These are phyloP conservation scores for Trichogramma pretiosum DNA, from an alignment of 1,140 invertebrate genomes.

Conservation along the genomic window DNA sequence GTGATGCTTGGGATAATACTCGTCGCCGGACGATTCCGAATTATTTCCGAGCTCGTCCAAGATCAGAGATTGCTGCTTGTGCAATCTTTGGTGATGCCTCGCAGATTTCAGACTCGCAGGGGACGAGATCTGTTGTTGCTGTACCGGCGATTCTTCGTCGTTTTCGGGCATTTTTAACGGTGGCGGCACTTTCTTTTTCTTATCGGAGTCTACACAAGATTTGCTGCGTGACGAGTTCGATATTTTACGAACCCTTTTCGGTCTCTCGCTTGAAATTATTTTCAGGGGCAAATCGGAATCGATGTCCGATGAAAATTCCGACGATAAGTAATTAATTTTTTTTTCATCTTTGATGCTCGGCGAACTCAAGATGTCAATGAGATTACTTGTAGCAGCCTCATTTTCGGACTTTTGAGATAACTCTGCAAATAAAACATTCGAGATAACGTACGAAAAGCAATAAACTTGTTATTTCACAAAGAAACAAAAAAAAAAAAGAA, in stretches of 20 bases:
- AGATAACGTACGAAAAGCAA: not conserved
- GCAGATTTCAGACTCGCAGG: too few relatives aligned
- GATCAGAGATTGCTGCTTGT: constrained; percentile 8
- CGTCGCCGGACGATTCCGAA: constrained; percentile 12
- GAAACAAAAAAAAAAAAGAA: not conserved
- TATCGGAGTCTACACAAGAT: too few relatives aligned
- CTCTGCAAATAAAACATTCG: too few relatives aligned
- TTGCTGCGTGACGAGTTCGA: too few relatives aligned
- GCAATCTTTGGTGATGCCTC: constrained; percentile 9
- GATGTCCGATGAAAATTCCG: constrained; percentile 14
- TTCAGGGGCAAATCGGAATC: constrained; percentile 10
- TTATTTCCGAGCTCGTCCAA: not conserved
- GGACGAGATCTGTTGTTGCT: too few relatives aligned
- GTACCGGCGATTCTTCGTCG: not conserved
- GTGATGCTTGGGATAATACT: constrained; percentile 3
- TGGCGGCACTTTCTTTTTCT: too few relatives aligned
- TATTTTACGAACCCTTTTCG: too few relatives aligned
- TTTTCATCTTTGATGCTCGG: too few relatives aligned
- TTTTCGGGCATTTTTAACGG: not conserved
- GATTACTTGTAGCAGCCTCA: not conserved
- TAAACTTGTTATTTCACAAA: not conserved
- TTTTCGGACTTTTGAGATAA: not conserved
- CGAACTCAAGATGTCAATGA: too few relatives aligned
- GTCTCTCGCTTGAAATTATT: not conserved
- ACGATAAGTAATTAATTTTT: too few relatives aligned